These are phyloP conservation scores for Chiloscyllium plagiosum DNA, from an alignment of 2,113 vertebrate genomes.

Conservation along the genomic window DNA sequence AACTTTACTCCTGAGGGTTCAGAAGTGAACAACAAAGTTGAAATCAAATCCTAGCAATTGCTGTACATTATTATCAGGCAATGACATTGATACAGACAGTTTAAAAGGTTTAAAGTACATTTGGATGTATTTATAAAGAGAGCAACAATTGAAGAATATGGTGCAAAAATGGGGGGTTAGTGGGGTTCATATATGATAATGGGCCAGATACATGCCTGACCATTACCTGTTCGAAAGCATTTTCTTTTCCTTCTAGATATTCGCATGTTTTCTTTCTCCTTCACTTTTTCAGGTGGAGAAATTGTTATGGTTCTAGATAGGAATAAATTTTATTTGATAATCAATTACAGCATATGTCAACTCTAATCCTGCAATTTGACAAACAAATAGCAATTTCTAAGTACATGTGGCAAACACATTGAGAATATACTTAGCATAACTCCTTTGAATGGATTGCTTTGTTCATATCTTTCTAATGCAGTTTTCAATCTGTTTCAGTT, in stretches of 20 bases:
- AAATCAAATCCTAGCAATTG: neutral
- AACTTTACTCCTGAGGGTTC: neutral
- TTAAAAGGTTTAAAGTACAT: neutral
- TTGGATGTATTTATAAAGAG: neutral
- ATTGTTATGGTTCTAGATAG: neutral
- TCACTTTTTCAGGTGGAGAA: neutral
- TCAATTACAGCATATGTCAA: neutral
- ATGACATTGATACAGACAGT: neutral
- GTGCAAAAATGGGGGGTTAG: neutral
- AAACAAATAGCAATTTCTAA: neutral
- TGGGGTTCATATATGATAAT: neutral
- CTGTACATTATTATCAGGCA: neutral
- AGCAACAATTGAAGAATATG: neutral
- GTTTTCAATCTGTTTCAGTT: neutral
- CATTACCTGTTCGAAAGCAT: neutral
- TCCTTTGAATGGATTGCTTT: conserved; percentile 22
- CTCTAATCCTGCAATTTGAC: neutral
- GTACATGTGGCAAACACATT: neutral
- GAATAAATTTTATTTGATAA: neutral
- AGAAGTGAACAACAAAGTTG: neutral
- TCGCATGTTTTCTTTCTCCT: neutral
- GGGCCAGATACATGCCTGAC: neutral
- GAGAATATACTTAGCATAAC: neutral
- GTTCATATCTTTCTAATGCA: neutral
- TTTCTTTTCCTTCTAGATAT: neutral